These are phyloP conservation scores for Colistium nudipinnis DNA, from an alignment of 2,113 vertebrate genomes.

Conservation along the genomic window DNA sequence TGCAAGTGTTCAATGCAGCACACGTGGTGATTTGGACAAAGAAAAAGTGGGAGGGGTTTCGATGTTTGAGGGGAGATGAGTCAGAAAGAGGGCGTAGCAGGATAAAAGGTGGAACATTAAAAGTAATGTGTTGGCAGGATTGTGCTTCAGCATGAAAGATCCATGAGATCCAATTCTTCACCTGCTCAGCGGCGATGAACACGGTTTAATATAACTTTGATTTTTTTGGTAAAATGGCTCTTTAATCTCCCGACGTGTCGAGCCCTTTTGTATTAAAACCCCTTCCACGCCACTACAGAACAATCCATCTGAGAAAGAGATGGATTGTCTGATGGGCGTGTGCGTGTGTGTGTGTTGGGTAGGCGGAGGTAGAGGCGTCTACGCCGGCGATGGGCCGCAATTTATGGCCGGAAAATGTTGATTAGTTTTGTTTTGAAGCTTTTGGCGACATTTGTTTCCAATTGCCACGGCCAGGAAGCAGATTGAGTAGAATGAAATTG, in stretches of 20 bases:
- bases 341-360: constrained; percentile 3
- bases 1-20: too few species aligned
- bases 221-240: constrained; percentile 35
- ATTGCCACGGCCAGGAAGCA: constrained; percentile 9
- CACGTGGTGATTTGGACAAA: too few species aligned
- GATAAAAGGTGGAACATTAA: constrained; percentile 1
- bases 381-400: constrained; percentile 20
- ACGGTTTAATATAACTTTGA: constrained; percentile 2
- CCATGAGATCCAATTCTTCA: constrained; percentile 16
- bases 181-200: neutral
- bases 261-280: constrained; percentile 20
- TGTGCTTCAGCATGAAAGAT: constrained; percentile 7
- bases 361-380: constrained; percentile 4
- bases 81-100: neutral
- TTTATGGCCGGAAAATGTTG: constrained; percentile 45
- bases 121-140: constrained; percentile 4
- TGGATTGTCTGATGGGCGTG: constrained; percentile 12
- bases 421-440: constrained; percentile 51
- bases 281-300: neutral
- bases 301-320: constrained; percentile 31
- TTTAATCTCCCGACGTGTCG: constrained; percentile 20
- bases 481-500: constrained; percentile 34
- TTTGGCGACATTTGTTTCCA: constrained; percentile 44
- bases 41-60: neutral
- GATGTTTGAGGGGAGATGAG: neutral